These are phyloP conservation scores for Hydrolagus colliei DNA, from an alignment of 2,797 vertebrate genomes.

Conservation along the genomic window DNA sequence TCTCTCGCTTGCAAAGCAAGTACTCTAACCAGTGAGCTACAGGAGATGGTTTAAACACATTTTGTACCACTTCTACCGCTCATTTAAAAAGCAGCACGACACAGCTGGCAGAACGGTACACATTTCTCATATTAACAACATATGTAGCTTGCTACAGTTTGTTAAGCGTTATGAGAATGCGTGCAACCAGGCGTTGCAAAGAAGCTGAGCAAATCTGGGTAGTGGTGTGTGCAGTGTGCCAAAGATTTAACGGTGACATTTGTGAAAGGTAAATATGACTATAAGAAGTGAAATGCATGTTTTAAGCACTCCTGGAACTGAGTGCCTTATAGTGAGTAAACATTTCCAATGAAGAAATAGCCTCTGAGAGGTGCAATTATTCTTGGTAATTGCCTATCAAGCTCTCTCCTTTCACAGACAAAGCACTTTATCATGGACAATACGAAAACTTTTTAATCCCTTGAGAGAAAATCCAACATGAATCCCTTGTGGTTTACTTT, in stretches of 20 bases:
- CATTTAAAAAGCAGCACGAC: neutral
- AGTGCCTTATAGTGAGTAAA: conserved; percentile 3
- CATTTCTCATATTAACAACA: neutral
- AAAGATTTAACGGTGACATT: conserved; percentile 18
- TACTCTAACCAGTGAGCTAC: too few species aligned
- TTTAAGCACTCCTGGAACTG: neutral
- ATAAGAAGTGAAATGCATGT: conserved; percentile 4
- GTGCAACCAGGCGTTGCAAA: conserved; percentile 8
- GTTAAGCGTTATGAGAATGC: conserved; percentile 2
- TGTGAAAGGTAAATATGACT: neutral
- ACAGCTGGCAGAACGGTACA: neutral
- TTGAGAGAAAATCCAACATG: too few species aligned
- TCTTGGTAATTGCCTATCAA: too few species aligned
- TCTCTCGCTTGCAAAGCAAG: too few species aligned
- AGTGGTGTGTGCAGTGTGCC: neutral
- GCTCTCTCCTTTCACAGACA: too few species aligned
- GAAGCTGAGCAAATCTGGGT: conserved; percentile 8
- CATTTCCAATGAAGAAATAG: neutral
- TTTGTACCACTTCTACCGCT: neutral
- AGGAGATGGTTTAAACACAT: neutral
- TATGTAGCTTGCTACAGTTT: neutral
- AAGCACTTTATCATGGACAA: too few species aligned
- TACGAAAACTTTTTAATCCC: too few species aligned
- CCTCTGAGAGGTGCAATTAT: neutral
- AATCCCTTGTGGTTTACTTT: too few species aligned